Percentiles rank a stretch among this genome's conserved stretches.
phyloP scores from a whole-genome alignment of 2,888 invertebrate species.

The Heteromurus nitidus region DNA sequence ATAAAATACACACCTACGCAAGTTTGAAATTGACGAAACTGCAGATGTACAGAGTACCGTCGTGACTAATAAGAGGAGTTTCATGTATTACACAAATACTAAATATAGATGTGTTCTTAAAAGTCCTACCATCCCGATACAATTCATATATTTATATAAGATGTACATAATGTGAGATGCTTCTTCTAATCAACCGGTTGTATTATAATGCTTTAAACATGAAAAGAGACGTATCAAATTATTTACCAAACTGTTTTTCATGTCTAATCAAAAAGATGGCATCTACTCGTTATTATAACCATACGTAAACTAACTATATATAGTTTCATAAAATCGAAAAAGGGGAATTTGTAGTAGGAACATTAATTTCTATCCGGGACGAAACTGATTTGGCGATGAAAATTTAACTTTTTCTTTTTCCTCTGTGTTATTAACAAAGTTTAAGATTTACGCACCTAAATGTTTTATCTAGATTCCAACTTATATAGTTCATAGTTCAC shows the following conservation, averaged over 20 bases:
- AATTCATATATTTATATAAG: background rate
- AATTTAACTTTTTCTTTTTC: background rate
- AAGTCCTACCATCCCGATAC: conserved; percentile 1
- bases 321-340: conserved; percentile 3
- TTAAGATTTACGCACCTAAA: background rate
- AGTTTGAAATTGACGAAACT: background rate
- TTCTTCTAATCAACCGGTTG: conserved; percentile 39
- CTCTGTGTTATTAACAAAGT: background rate
- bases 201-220: conserved; percentile 1
- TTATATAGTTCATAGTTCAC: background rate
- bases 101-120: background rate
- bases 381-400: background rate
- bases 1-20: background rate
- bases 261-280: background rate
- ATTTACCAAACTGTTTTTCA: conserved; percentile 7
- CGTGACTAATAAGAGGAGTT: background rate
- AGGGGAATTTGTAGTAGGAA: conserved; percentile 17
- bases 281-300: background rate
- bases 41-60: background rate
- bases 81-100: background rate
- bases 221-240: background rate
- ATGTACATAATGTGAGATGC: conserved; percentile 30
- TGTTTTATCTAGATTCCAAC: background rate
- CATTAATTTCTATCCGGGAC: conserved; percentile 17
- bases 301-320: background rate